Evolutionary conservation across 2,113 vertebrate genomes (phyloP), one percentile per base, ranked within the genome.

Genomic region (Sinocyclocheilus maitianheensis): DNA sequence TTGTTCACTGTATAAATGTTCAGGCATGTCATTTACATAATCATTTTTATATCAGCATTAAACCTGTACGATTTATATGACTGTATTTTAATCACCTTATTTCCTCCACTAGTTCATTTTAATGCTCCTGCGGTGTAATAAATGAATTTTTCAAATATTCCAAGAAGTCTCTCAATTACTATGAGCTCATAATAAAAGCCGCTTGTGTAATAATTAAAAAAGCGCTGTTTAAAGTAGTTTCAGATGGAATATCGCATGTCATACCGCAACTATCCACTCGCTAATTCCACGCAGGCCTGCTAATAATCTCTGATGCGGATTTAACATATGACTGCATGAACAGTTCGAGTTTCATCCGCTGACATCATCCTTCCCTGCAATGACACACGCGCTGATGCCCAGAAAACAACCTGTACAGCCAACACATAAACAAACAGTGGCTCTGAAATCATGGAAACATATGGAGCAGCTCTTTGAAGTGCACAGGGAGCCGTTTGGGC

Each of bases 371-470:
- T 26, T 37, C 30, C 34, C 71, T 22, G 18, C 20, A 55, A 16
- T 51, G 51, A 55, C 55, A 20, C 53, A 20, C 55, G 0, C 0
- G 18, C 55, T 18, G 18, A 18, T 6, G 18, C 18, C 9, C 30
- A 80, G 14, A 51, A 43, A 77, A 72, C 4, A 53, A 24, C 18
- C n/a, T 6, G 16, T 48, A 2, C 8, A 37, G 18, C 26, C 77
- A 72, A 51, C 60, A 84, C 37, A 60, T 46, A 60, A 69, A 81
- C 75, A 74, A 37, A 72, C 20, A 2, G 69, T 90, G 86, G 79
- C 76, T 88, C 88, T 92, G 80, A 91, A 72, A 94, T 93, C 87
- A 88, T 75, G 55, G 93, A 93, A 94, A 92, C 94, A 94, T 92
- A 91, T 93, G 94, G 90, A 86, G 89, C 82, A 69, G 85, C 89